Evolutionary conservation across 2,888 invertebrate genomes (phyloP), one percentile per base, ranked within the genome.

Genomic region (Neocrepidodera transversa): DNA sequence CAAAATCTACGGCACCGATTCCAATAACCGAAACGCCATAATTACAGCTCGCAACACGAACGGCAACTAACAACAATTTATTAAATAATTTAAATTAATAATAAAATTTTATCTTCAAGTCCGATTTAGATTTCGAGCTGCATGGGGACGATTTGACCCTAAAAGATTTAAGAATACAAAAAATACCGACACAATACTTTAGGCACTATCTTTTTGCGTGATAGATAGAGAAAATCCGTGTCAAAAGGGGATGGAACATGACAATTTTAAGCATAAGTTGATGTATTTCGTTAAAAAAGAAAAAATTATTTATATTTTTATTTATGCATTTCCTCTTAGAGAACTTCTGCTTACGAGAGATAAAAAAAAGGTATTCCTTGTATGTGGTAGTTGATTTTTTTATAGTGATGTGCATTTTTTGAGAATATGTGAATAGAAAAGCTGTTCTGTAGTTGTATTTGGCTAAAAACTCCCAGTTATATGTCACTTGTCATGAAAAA

Each of bases 1-100:
- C 70, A 97, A 96, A 84, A 97, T 99, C 75, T 99, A 99, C 83
- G 98, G 98, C 71, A 95, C 97, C 16, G 87, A 87, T 69, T 79
- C 81, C 54, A 81, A 81, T 67, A 78, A 79, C 66, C 75, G 78
- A 65, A 79, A 81, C 57, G 79, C 82, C 65, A 82, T 83, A 63
- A 72, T 74, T 50, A 78, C 82, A 48, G 79, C 82, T 58, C 81
- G 84, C 63, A 84, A 84, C 71, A 82, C 84, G 63, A 85, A 85
- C 71, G 84, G 84, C 73, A 84, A 84, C 78, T 83, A 76, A 78
- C 67, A 60, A 43, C 48, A 47, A 45, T 40, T 49, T 23, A 16
- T 40, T 10, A 38, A 47, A 45, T 18, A 48, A 47, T 47, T 8
- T 28, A 11, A 13, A 32, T 4, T 32, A 32, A 11, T 32, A 32